Base-by-base conservation (phyloP, 2,797 vertebrate species). In the Silurus aristotelis region DNA sequence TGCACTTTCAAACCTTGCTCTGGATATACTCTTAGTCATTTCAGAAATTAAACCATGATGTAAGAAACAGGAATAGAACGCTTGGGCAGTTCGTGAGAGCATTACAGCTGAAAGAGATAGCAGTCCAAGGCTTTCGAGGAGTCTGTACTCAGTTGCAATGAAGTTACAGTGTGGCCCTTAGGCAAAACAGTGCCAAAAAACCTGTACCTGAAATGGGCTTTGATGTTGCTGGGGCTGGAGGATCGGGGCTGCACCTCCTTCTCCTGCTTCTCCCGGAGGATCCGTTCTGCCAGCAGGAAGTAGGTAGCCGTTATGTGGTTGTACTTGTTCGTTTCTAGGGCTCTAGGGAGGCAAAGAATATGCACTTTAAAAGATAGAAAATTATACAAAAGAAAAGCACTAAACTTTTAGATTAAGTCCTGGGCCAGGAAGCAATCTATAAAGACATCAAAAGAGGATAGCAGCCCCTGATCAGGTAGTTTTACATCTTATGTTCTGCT, bases 261-360 rank as follows among this genome's bases (percentile, higher is more conserved):
- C 93, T 99, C 97, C 83, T 99, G 98, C 92, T 99, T 99, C 90
- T 99, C 98, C 91, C 97, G 93, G 89, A 99, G 94, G 93, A 98
- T 99, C 89, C 98, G 93, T 90, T 99, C 98, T 9, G 98, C 98
- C 48, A 99, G 94, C 89, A 99, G 92, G 95, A 98, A 99, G 94
- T 99, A 99, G 2, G 98, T 99, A 91, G 98, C 98, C 43, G 98
- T 99, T 93, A 99, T 99, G 94, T 99, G 98, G 95, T 99, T 98
- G 93, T 99, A 99, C 90, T 99, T 98, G 94, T 99, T 98, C 83
- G 97, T 98, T 93, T 99, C 98, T 93, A 99, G 81, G 82, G 98
- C 98, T 93, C 98, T 99, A 87, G 56, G 82, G 86, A 86, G 87
- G 90, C 80, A 27, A 88, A 85, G 83, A 81, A 83, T 10, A 77